These are phyloP conservation scores for Rhinoderma darwinii DNA, from an alignment of 2,113 vertebrate species.

Conservation along the genomic window DNA sequence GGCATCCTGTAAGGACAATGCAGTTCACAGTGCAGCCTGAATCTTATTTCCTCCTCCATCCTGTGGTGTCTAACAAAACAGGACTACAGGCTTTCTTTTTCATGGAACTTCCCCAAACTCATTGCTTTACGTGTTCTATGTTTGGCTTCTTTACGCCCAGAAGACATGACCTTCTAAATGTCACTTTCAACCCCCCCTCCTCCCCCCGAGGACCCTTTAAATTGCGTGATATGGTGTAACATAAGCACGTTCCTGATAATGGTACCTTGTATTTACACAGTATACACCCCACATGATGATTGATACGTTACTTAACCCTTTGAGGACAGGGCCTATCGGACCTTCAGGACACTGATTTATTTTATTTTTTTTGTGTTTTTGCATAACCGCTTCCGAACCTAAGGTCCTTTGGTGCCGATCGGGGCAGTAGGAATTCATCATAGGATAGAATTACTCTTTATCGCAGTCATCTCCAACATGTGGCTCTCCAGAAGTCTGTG, in stretches of 20 bases:
- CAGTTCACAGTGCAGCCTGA: neutral
- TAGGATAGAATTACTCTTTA: no score
- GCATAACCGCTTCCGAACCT: no score
- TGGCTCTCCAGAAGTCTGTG: no score
- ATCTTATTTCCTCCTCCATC: conserved; percentile 5
- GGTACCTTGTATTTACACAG: neutral
- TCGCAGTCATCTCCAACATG: no score
- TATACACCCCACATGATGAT: no score
- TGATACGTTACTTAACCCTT: no score
- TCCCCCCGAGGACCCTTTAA: neutral
- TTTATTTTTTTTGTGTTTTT: no score
- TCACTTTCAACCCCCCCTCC: conserved; percentile 36
- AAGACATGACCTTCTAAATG: neutral
- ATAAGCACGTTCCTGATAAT: neutral
- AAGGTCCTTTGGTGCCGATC: no score
- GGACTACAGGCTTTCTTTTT: neutral
- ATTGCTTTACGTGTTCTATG: neutral
- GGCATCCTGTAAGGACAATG: conserved; percentile 43
- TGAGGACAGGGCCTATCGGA: no score
- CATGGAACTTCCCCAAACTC: conserved; percentile 8
- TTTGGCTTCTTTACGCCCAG: neutral
- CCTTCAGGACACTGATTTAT: no score
- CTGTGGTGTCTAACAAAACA: conserved; percentile 38
- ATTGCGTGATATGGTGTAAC: neutral
- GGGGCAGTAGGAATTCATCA: no score